Percentiles rank a stretch among this genome's conserved stretches.
phyloP scores from a whole-genome alignment of 2,797 vertebrate genomes.

The Onychomys torridus region DNA sequence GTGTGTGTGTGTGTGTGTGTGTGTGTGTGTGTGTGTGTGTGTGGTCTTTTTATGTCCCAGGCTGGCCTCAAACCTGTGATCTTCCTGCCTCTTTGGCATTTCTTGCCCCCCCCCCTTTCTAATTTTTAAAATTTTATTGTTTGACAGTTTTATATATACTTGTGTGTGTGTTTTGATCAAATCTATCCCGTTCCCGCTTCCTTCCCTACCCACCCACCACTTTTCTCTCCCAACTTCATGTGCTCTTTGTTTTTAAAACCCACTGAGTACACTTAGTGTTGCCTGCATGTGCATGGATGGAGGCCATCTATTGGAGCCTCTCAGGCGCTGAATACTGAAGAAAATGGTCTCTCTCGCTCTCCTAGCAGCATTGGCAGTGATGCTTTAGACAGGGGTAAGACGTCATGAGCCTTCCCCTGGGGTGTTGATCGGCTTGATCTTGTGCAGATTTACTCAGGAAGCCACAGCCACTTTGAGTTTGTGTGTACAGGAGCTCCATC shows the following conservation, averaged over 20 bases:
- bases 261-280: neutral
- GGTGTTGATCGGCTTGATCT: neutral
- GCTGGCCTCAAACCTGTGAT: neutral
- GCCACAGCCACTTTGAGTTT: neutral
- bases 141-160: neutral
- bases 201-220: neutral
- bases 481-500: neutral
- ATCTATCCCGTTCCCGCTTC: neutral
- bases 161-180: neutral
- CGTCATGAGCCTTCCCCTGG: neutral
- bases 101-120: neutral
- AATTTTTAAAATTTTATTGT: neutral
- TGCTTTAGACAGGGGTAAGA: neutral
- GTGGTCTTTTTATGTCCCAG: neutral
- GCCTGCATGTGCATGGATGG: neutral
- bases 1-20: neutral
- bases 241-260: neutral
- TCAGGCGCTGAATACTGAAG: neutral
- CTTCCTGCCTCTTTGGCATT: neutral
- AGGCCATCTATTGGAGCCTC: neutral
- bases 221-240: neutral
- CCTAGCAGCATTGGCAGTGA: neutral
- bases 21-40: neutral
- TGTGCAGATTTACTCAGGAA: neutral
- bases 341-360: neutral